A percentile compares a stretch with the other conserved stretches of the same genome.
Conservation (phyloP, 2,888 invertebrate species). For the Serrognathus titanus region DNA sequence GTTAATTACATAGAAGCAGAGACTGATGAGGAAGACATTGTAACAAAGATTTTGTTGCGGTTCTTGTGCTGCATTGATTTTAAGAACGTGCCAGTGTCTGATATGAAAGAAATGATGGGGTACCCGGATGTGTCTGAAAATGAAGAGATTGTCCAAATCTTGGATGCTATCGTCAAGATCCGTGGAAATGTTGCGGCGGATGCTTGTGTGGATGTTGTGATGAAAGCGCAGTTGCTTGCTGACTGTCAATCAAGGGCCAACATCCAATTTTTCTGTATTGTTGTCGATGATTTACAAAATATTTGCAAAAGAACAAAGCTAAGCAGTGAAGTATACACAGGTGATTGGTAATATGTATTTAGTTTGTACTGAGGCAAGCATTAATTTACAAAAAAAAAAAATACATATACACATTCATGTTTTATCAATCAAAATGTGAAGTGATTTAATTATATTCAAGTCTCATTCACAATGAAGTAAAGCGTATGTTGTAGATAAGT, state of each 20-base stretch:
- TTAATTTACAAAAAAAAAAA: too few relatives aligned
- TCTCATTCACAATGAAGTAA: not conserved
- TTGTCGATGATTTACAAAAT: slow-evolving; percentile 3
- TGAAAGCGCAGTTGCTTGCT: slow-evolving; percentile 6
- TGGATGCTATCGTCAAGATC: slow-evolving; percentile 30
- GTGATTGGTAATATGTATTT: not conserved
- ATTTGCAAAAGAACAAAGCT: slow-evolving; percentile 1
- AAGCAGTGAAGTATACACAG: not conserved
- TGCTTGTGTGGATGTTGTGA: slow-evolving; percentile 16
- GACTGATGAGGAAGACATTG: not conserved
- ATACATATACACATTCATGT: too few relatives aligned
- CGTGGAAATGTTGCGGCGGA: slow-evolving; percentile 19
- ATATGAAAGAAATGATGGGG: slow-evolving; percentile 36
- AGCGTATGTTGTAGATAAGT: slow-evolving; percentile 22
- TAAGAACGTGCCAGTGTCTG: slow-evolving; percentile 24
- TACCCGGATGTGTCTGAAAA: slow-evolving; percentile 35
- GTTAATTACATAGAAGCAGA: slow-evolving; percentile 8
- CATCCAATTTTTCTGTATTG: slow-evolving; percentile 12
- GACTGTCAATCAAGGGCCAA: slow-evolving; percentile 8
- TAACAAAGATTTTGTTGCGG: slow-evolving; percentile 27
- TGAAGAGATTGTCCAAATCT: slow-evolving; percentile 28
- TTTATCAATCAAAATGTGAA: too few relatives aligned
- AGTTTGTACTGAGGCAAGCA: not conserved
- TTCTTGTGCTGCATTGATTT: slow-evolving; percentile 42
- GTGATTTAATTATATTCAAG: not conserved